These are phyloP conservation scores for Drosophila aldrichi DNA, from an alignment of 2,888 invertebrate genomes.

Conservation along the genomic window DNA sequence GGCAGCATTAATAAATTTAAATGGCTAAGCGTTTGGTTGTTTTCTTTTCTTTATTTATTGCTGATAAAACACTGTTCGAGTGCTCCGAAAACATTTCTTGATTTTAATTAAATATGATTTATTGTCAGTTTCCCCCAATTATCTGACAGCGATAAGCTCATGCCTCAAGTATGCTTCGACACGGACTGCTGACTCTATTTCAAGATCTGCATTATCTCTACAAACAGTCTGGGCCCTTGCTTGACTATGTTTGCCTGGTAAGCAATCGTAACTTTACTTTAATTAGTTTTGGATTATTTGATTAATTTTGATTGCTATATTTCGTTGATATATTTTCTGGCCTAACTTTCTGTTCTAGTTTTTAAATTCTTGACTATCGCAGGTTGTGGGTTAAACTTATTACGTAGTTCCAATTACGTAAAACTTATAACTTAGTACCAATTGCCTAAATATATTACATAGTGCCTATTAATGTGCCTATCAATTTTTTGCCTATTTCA, in stretches of 20 bases:
- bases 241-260: background rate
- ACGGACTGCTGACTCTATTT: background rate
- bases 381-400: no score
- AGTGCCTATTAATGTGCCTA: no score
- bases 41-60: slow-evolving; percentile 15
- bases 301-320: background rate
- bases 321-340: background rate
- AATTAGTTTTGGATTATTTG: background rate
- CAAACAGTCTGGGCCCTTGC: background rate
- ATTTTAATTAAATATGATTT: slow-evolving; percentile 49
- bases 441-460: no score
- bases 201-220: background rate
- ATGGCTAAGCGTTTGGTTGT: slow-evolving; percentile 3
- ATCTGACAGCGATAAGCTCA: slow-evolving; percentile 15
- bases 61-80: slow-evolving; percentile 23
- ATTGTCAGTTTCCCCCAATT: slow-evolving; percentile 39
- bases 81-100: slow-evolving; percentile 3
- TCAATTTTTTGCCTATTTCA: no score
- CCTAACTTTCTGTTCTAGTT: no score
- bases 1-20: slow-evolving; percentile 64
- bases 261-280: background rate
- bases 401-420: no score
- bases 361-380: no score
- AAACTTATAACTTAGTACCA: no score
- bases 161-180: background rate